A percentile compares a stretch with the other conserved stretches of the same genome.
These are phyloP conservation scores for Tetramorium simillimum DNA, from an alignment of 1,140 invertebrate genomes.

Conservation along the genomic window DNA sequence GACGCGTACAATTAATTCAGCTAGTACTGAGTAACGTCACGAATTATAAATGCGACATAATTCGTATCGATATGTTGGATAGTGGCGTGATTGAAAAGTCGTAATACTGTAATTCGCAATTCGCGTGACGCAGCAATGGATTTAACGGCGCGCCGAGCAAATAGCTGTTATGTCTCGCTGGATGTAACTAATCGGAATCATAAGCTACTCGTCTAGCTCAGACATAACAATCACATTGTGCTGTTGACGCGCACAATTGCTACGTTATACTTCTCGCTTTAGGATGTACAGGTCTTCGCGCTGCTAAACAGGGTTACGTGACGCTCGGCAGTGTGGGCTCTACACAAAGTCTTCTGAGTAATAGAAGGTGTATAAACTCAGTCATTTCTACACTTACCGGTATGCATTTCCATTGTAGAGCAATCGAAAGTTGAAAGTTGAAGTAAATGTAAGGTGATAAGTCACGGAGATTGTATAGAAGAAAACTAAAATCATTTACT, in stretches of 20 bases:
- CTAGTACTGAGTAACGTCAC: neutral
- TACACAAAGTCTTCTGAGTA: neutral
- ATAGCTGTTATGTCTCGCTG: conserved; percentile 48
- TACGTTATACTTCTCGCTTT: conserved; percentile 37
- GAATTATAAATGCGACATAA: neutral
- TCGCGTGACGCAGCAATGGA: conserved; percentile 13
- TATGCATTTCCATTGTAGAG: neutral
- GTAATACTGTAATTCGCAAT: conserved; percentile 22
- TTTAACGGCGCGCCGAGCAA: conserved; percentile 45
- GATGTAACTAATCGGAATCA: conserved; percentile 62
- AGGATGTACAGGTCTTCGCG: neutral
- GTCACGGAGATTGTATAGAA: neutral
- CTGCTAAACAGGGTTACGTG: conserved; percentile 44
- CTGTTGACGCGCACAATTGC: conserved; percentile 43
- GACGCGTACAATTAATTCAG: conserved; percentile 12
- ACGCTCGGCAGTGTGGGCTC: conserved; percentile 10
- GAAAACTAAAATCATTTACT: neutral
- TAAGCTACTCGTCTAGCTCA: conserved; percentile 62
- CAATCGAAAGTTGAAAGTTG: neutral
- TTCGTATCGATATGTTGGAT: conserved; percentile 5
- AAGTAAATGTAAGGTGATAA: neutral
- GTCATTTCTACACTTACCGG: neutral
- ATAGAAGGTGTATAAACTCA: conserved; percentile 33
- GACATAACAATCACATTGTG: conserved; percentile 52
- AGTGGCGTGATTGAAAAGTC: conserved; percentile 60